Evolutionary conservation across 2,797 vertebrate species (phyloP).

Genomic region (Poeciliopsis presidionis): DNA sequence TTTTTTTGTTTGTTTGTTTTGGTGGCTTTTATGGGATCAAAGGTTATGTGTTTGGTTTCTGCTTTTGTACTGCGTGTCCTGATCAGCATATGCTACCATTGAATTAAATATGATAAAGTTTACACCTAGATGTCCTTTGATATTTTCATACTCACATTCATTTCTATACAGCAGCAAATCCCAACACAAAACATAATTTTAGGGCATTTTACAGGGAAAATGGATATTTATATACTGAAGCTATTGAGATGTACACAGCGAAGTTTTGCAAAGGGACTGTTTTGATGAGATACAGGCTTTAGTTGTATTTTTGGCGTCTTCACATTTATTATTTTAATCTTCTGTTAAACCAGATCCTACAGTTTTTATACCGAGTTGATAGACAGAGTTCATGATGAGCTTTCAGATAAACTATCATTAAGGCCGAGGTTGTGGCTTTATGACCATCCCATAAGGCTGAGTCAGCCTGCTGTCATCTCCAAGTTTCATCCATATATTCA

Average conservation of each 20-base stretch:
- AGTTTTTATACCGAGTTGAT: background rate
- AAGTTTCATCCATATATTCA: background rate
- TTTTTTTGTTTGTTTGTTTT: conserved; percentile 9
- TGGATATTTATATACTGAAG: background rate
- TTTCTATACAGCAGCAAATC: background rate
- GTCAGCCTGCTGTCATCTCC: background rate
- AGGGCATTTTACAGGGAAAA: background rate
- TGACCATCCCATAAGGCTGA: background rate
- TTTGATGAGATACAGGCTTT: background rate
- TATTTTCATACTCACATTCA: background rate
- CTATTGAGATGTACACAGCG: background rate
- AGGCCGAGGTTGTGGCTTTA: background rate
- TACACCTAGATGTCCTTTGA: conserved; percentile 3
- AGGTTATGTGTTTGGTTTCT: conserved; percentile 66
- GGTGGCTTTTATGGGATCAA: conserved; percentile 68
- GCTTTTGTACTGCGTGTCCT: conserved; percentile 77
- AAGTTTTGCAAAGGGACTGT: background rate
- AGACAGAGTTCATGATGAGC: background rate
- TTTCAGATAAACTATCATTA: background rate
- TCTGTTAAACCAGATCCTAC: background rate
- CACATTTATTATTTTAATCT: too few relatives aligned
- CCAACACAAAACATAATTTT: background rate
- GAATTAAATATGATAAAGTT: conserved; percentile 75
- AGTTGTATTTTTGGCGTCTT: background rate
- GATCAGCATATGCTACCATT: conserved; percentile 72